These are phyloP conservation scores for Phania funesta DNA, from an alignment of 2,888 invertebrate genomes.

Conservation along the genomic window DNA sequence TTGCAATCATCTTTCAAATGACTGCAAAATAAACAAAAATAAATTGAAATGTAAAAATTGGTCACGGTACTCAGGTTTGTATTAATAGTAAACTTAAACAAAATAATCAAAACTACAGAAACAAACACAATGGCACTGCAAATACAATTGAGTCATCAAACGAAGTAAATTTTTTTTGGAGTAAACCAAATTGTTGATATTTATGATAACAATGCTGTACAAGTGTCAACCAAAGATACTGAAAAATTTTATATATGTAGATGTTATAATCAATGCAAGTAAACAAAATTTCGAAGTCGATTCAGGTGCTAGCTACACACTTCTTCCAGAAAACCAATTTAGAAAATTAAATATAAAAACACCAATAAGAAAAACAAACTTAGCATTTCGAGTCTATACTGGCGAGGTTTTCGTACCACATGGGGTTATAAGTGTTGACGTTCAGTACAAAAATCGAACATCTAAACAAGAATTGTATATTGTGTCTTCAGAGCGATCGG, in stretches of 20 bases:
- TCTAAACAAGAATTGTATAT: constrained; percentile 14
- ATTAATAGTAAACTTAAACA: too few relatives aligned
- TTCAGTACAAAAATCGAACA: constrained; percentile 9
- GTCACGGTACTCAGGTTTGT: not conserved
- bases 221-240: not conserved
- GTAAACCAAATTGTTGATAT: too few relatives aligned
- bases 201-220: not conserved
- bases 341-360: constrained; percentile 2
- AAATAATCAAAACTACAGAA: too few relatives aligned
- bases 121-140: too few relatives aligned
- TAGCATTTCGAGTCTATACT: not conserved
- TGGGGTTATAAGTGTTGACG: constrained; percentile 6
- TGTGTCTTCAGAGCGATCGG: not conserved
- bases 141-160: not conserved
- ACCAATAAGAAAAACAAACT: not conserved
- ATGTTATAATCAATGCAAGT: too few relatives aligned
- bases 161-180: too few relatives aligned
- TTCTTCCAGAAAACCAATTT: constrained; percentile 24
- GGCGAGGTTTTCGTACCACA: not conserved
- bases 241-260: too few relatives aligned
- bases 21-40: too few relatives aligned
- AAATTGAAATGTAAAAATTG: not conserved
- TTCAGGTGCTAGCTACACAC: not conserved
- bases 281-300: constrained; percentile 11
- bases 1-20: not conserved